Evolutionary conservation across 2,113 vertebrate genomes (phyloP), one percentile per base, ranked within the genome.

Genomic region (Sander vitreus): DNA sequence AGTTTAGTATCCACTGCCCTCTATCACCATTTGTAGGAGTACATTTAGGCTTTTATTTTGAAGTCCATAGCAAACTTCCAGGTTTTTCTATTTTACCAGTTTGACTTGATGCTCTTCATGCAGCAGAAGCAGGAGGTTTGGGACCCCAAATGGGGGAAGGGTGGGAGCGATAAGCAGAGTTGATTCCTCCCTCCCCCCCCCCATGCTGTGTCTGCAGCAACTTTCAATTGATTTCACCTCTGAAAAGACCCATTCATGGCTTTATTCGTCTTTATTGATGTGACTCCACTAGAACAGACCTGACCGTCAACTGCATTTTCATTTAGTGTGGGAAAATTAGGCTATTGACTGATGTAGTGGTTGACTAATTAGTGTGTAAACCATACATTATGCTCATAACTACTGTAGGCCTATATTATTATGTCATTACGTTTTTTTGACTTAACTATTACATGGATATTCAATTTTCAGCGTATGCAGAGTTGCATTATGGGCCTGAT

Each of bases 191-290:
- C 60, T 16, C 64, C 60, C 76, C 70, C 58, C 33, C 71, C 30
- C 19, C 73, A 25, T 58, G 33, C 73, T 70, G 51, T 27, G 48
- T 60, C 63, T 81, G 81, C 81, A 57, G 18, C 73, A 85, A 75
- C 73, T 64, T 83, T 81, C 54, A 45, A 88, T 70, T 73, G 81
- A 65, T 81, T 86, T 81, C 86, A 78, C 89, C 78, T 87, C 83
- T 92, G 88, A 93, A 93, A 90, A 92, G 90, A 65, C 10, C 70
- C 85, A 86, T 90, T 92, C 88, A 94, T 53, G 65, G 59, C 86
- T 88, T 80, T 73, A 48, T 72, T 81, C 43, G 30, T 79, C 78
- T 82, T 84, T 86, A 86, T 79, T 78, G 70, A 84, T 30, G 74
- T 50, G 59, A 62, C 50, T 74, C 53, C 67, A 45, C 75, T 27